Conservation (phyloP, 2,113 vertebrate genomes). For the Melanerpes formicivorus region DNA sequence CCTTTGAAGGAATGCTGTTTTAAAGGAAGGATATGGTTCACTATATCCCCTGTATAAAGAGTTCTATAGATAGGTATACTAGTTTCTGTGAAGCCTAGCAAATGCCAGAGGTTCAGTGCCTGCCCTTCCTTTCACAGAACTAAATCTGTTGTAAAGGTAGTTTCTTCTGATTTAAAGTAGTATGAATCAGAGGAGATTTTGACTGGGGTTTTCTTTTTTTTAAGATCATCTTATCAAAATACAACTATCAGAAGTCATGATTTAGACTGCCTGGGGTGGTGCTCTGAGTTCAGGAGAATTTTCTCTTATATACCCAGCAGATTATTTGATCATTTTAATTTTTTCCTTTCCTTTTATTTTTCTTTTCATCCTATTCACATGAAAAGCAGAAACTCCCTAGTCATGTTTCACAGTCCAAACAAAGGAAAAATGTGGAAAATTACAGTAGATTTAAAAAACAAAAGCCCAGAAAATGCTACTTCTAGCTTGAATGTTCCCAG, state of each 20-base stretch:
- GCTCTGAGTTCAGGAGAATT: not conserved
- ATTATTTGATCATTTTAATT: fast-evolving
- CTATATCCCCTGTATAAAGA: not conserved
- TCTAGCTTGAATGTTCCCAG: not conserved
- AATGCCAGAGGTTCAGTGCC: not conserved
- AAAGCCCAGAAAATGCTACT: not conserved
- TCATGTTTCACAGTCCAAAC: not conserved
- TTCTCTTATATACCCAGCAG: not conserved
- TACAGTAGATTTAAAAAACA: not conserved
- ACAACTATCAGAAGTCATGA: not conserved
- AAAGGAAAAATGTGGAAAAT: not conserved
- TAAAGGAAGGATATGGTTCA: not conserved
- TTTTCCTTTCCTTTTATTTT: not conserved
- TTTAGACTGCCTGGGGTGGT: not conserved
- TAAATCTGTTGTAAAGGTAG: not conserved
- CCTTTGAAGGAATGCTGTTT: not conserved
- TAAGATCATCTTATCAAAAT: not conserved
- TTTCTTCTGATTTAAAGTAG: not conserved
- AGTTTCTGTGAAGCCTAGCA: not conserved
- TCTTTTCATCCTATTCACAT: not conserved
- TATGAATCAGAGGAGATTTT: not conserved
- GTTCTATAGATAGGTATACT: not conserved
- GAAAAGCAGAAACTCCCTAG: not conserved
- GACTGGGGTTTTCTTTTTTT: not conserved
- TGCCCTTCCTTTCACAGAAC: not conserved